Percentiles rank a stretch among this genome's conserved stretches.
These are phyloP conservation scores for Pelodiscus sinensis DNA, from an alignment of 2,113 vertebrate species.

Conservation along the genomic window DNA sequence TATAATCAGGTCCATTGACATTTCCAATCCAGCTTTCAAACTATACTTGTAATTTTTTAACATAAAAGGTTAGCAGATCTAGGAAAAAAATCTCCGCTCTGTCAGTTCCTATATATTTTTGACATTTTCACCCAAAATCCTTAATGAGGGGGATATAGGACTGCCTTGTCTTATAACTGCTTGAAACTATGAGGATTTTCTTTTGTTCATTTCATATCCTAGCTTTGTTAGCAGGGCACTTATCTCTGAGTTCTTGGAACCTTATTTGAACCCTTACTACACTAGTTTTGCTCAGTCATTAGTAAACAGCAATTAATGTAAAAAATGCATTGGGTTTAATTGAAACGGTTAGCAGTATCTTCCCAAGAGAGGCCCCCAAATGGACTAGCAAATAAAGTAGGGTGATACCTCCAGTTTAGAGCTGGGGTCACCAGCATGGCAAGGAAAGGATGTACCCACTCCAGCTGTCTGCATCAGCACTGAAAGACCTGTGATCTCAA, in stretches of 20 bases:
- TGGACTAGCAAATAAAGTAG: constrained; percentile 47
- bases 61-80: neutral
- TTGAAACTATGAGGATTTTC: constrained; percentile 56
- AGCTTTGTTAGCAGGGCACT: constrained; percentile 61
- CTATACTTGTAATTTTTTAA: constrained; percentile 67
- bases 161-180: constrained; percentile 33
- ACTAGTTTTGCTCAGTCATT: constrained; percentile 67
- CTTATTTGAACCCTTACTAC: constrained; percentile 56
- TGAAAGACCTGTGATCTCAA: constrained; percentile 29
- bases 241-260: neutral
- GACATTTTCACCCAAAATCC: constrained; percentile 37
- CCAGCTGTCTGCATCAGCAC: constrained; percentile 49
- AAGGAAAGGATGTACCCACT: constrained; percentile 29
- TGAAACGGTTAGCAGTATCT: constrained; percentile 75
- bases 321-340: constrained; percentile 48
- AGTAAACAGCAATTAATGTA: constrained; percentile 59
- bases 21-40: constrained; percentile 40
- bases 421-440: constrained; percentile 39
- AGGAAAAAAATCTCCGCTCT: constrained; percentile 45
- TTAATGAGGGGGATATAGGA: neutral
- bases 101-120: constrained; percentile 66
- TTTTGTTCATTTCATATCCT: constrained; percentile 39
- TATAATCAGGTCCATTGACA: constrained; percentile 26
- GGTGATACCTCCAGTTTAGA: constrained; percentile 44
- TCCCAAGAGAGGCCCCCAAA: constrained; percentile 70